These are phyloP conservation scores for Bombus impatiens DNA, from an alignment of 1,140 invertebrate genomes.

Conservation along the genomic window DNA sequence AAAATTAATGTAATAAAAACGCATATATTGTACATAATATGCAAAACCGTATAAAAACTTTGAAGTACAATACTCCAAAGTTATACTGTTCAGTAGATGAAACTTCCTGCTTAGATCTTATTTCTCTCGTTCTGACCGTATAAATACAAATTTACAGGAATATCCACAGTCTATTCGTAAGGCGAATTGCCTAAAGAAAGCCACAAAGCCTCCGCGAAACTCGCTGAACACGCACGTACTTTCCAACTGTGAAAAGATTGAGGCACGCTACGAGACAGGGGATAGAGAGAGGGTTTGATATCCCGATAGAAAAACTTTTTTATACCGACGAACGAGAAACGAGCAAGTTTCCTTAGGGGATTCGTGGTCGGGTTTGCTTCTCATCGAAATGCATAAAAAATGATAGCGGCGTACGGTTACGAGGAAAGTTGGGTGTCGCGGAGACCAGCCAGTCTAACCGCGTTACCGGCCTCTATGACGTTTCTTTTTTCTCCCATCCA, in stretches of 20 bases:
- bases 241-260: slow-evolving; percentile 31
- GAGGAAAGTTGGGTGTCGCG: slow-evolving; percentile 45
- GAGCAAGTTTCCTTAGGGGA: slow-evolving; percentile 37
- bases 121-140: neutral
- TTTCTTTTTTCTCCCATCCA: slow-evolving; percentile 6
- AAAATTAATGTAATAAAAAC: too few species aligned
- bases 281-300: neutral
- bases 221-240: neutral
- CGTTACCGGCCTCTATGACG: neutral
- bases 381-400: slow-evolving; percentile 51
- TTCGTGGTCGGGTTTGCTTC: neutral
- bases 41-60: too few species aligned
- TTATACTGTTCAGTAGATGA: too few species aligned
- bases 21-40: too few species aligned
- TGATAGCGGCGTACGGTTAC: slow-evolving; percentile 43
- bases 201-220: neutral
- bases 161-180: neutral
- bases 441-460: slow-evolving; percentile 5
- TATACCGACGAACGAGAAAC: slow-evolving; percentile 21
- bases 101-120: neutral
- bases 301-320: slow-evolving; percentile 58
- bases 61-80: too few species aligned
- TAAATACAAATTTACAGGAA: neutral
- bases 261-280: neutral
- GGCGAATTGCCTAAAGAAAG: neutral